Conservation (phyloP, 2,797 vertebrate species). For the Spondyliosoma cantharus region DNA sequence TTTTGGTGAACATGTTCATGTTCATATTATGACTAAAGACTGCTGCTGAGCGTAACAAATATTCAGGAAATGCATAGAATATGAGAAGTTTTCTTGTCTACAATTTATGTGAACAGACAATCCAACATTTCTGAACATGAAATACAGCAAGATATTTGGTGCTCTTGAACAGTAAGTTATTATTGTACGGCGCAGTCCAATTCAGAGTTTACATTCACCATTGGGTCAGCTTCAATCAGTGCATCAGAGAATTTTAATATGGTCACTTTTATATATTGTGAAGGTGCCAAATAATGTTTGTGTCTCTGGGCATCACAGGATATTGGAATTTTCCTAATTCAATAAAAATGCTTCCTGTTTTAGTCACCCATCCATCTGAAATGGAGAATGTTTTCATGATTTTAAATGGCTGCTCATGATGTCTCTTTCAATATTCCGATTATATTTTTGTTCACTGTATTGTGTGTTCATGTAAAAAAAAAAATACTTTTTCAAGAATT, state of each 20-base stretch:
- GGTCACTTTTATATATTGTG: constrained; percentile 44
- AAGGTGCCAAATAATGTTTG: constrained; percentile 56
- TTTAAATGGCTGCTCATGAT: constrained; percentile 12
- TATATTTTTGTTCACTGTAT: not conserved
- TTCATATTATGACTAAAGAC: too few relatives aligned
- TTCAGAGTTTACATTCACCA: constrained; percentile 25
- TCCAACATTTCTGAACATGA: constrained; percentile 43
- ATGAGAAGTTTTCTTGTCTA: not conserved
- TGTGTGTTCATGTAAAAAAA: constrained; percentile 1
- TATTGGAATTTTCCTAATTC: constrained; percentile 58
- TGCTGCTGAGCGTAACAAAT: too few relatives aligned
- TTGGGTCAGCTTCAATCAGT: constrained; percentile 32
- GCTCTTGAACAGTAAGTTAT: constrained; percentile 44
- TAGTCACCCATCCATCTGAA: constrained; percentile 47
- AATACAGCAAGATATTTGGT: constrained; percentile 47
- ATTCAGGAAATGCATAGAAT: too few relatives aligned
- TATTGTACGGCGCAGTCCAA: constrained; percentile 31
- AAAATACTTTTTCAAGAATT: not conserved
- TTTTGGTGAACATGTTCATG: too few relatives aligned
- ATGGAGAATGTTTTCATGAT: constrained; percentile 1
- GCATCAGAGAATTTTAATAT: constrained; percentile 25
- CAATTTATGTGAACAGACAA: constrained; percentile 52
- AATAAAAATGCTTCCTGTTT: constrained; percentile 51
- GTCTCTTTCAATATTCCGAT: not conserved
- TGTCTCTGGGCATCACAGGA: constrained; percentile 31